Evolutionary conservation across 23 tunicate species (phyloP), one percentile per base, ranked within the genome.

Genomic region (Ascidia mentula): DNA sequence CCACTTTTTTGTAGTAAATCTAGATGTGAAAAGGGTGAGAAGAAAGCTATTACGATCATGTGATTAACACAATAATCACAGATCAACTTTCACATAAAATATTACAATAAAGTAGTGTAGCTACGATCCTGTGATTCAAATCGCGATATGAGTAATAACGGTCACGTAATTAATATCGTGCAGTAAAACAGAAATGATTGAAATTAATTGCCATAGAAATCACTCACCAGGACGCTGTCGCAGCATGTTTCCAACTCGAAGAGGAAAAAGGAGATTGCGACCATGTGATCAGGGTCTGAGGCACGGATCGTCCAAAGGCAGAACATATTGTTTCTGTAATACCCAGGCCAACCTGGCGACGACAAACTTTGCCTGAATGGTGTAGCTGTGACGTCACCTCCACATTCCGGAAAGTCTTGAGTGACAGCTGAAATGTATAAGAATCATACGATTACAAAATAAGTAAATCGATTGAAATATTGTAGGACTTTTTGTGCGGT

Each of bases 261-360:
- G 40, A 34, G 65, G 22, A 28, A 13, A 46, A 81, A 81, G 15
- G 42, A 35, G 0, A 81, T 81, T 81, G 37, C 77, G 20, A 81
- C 76, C 36, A 69, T 65, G 4, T 81, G 77, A 15, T 77, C 85
- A n/a, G n/a, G n/a, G 0, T 72, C 77, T 38, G 85, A 77, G 15
- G 85, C 85, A 71, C 32, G 32, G 12, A 81, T 39, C 13, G 60
- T 61, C 85, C 85, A 81, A 32, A 38, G 34, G 31, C 85, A 81
- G 35, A 38, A 35, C 60, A 26, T 38, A 28, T 72, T 72, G 32
- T 53, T 28, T 3, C 2, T 6, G 65, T 53, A 53, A 42, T 42
- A 53, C 22, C 1, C 2, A 1, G 65, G 65, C 65, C 65, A 53
- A 20, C 65, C 12, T 6, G 65, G 65, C 1, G 65, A 53, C 1